Evolutionary conservation across 1,140 invertebrate genomes (phyloP).

Genomic region (Gryon sp.): DNA sequence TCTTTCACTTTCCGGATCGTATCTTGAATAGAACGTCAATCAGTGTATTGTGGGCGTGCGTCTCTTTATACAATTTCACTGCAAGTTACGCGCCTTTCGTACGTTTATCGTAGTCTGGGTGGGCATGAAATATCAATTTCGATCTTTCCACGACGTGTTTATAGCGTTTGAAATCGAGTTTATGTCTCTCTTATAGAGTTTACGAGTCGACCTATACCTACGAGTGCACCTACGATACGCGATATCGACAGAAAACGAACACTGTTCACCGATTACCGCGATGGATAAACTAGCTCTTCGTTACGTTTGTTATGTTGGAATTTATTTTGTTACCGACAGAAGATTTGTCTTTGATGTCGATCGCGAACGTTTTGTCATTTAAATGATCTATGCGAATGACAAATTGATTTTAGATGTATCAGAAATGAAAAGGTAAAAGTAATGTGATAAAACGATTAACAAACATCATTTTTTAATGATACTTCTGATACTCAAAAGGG

Average conservation of each 20-base stretch:
- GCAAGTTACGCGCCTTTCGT: constrained; percentile 58
- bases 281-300: constrained; percentile 53
- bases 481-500: no score
- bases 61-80: constrained; percentile 63
- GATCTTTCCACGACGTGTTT: constrained; percentile 63
- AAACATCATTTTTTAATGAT: no score
- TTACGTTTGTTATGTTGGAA: constrained; percentile 33
- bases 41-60: constrained; percentile 56
- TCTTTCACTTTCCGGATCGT: constrained; percentile 42
- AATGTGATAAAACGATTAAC: neutral
- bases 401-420: constrained; percentile 17
- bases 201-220: constrained; percentile 59
- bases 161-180: constrained; percentile 57
- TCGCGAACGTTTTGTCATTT: constrained; percentile 1
- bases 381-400: constrained; percentile 22
- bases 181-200: constrained; percentile 60
- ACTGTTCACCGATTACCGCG: constrained; percentile 44
- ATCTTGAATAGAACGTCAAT: constrained; percentile 49
- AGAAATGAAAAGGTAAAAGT: neutral
- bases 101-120: constrained; percentile 60
- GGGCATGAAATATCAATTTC: constrained; percentile 67
- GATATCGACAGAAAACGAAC: constrained; percentile 57
- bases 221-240: constrained; percentile 65
- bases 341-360: constrained; percentile 43
- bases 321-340: constrained; percentile 54